Percentiles rank a stretch among this genome's conserved stretches.
Conservation (phyloP, 1,140 invertebrate genomes). For the Bombus soroeensis region DNA sequence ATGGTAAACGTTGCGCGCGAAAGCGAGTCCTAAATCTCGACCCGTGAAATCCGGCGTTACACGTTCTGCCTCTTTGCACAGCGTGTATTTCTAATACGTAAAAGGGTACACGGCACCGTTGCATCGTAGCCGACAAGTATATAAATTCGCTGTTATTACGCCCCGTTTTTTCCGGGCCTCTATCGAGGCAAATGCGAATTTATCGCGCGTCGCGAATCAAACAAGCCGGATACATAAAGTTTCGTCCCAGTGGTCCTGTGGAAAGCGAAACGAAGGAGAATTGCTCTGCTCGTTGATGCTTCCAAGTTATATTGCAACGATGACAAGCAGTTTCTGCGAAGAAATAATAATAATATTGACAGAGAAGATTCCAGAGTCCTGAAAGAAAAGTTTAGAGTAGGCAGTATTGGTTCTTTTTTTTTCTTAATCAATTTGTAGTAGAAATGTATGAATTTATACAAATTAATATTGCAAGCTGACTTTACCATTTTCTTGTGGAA, state of each 20-base stretch:
- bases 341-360: neutral
- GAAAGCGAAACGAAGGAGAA: neutral
- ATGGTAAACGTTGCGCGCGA: conserved; percentile 2
- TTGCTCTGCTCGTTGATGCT: neutral
- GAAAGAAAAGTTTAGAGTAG: too few species aligned
- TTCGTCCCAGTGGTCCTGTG: neutral
- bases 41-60: conserved; percentile 27
- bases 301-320: neutral
- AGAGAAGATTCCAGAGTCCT: neutral
- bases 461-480: neutral
- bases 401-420: too few species aligned
- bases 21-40: conserved; percentile 37
- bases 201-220: conserved; percentile 42
- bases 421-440: too few species aligned
- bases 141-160: conserved; percentile 44
- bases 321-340: neutral
- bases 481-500: neutral
- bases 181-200: conserved; percentile 33
- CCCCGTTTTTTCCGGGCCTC: neutral
- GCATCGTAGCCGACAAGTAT: neutral
- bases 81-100: conserved; percentile 25
- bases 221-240: conserved; percentile 31
- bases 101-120: neutral
- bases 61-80: neutral
- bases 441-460: too few species aligned